Conservation (phyloP, 2,797 vertebrate genomes). For the Erethizon dorsatum region DNA sequence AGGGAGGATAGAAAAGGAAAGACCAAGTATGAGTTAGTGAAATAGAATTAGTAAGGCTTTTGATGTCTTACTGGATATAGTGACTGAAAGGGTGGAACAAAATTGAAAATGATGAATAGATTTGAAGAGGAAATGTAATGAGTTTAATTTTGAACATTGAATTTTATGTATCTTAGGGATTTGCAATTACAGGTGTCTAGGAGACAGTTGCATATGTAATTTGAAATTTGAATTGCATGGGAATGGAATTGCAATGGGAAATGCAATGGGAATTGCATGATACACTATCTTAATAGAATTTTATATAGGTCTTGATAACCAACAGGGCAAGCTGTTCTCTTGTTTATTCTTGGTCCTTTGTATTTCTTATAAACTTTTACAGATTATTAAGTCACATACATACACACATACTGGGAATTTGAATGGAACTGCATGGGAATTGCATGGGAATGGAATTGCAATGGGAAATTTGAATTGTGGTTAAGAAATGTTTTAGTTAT, state of each 20-base stretch:
- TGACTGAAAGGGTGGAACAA: not conserved
- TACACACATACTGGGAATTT: not conserved
- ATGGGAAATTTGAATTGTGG: not conserved
- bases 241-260: no score
- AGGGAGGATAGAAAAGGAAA: not conserved
- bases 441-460: no score
- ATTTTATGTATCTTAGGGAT: not conserved
- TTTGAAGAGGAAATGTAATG: conserved; percentile 6
- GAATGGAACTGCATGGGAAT: not conserved
- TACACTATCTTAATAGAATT: not conserved
- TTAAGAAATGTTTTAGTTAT: conserved; percentile 27
- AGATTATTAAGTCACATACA: conserved; percentile 31
- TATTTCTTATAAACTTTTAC: not conserved
- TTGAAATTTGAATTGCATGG: not conserved
- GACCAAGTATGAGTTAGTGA: not conserved
- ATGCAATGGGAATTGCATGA: not conserved
- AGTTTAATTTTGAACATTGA: not conserved
- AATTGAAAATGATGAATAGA: not conserved
- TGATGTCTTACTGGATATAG: not conserved
- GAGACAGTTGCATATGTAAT: not conserved
- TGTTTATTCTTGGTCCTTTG: not conserved
- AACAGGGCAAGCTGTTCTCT: not conserved
- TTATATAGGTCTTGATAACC: not conserved
- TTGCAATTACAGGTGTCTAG: not conserved
- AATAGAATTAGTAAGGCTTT: conserved; percentile 9